Conservation (phyloP, 2,888 invertebrate species). For the Pteria penguin region DNA sequence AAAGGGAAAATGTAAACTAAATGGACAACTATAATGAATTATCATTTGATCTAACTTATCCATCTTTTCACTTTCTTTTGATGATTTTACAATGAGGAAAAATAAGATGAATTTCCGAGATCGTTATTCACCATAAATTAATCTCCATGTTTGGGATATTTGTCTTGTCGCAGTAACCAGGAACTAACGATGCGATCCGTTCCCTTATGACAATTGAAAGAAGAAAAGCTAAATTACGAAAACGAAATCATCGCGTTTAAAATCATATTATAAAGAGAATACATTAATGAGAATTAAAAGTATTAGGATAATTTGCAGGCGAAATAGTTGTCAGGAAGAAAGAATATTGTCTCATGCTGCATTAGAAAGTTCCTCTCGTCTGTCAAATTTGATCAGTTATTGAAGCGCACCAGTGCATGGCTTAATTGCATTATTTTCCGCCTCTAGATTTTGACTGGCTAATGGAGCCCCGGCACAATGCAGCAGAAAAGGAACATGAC, state of each 20-base stretch:
- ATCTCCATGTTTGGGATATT: not conserved
- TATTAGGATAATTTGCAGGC: not conserved
- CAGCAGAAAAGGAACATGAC: not conserved
- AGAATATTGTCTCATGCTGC: too few species aligned
- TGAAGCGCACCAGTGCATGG: slow-evolving; percentile 31
- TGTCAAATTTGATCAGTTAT: slow-evolving; percentile 34
- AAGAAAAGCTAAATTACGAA: slow-evolving; percentile 1
- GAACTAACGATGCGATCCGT: not conserved
- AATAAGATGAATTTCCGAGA: not conserved
- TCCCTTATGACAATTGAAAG: not conserved
- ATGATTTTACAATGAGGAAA: not conserved
- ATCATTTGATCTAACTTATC: slow-evolving; percentile 15
- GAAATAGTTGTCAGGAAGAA: not conserved
- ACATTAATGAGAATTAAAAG: not conserved
- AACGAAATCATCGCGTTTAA: slow-evolving; percentile 1
- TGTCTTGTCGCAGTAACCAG: not conserved
- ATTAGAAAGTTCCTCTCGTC: slow-evolving; percentile 33
- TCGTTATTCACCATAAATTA: slow-evolving; percentile 28
- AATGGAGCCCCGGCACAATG: not conserved
- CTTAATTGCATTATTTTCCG: slow-evolving; percentile 35
- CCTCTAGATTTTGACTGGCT: slow-evolving; percentile 19
- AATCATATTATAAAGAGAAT: not conserved
- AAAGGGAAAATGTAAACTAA: not conserved
- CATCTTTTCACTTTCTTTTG: slow-evolving; percentile 25
- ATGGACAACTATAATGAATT: slow-evolving; percentile 14